Base-by-base conservation (phyloP, 1,140 invertebrate genomes). In the Trichonephila inaurata region DNA sequence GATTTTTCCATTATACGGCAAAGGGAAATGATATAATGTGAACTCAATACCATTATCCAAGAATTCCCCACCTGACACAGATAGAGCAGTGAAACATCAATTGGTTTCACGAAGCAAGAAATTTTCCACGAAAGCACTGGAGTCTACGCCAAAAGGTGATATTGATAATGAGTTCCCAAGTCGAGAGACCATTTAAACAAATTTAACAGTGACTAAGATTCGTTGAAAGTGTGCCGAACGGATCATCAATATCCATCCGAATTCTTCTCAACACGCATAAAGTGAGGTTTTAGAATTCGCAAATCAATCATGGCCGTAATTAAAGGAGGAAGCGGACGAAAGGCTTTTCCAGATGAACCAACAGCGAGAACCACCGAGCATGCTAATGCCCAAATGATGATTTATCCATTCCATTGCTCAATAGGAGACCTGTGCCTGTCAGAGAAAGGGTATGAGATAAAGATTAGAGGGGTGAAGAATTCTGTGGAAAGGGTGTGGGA, bases 301-400 rank as follows among this genome's bases (percentile, higher is more conserved):
- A 33, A 91, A 91, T 91, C 89, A 83, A 91, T 91, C 89, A 91
- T 83, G 40, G 51, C 7, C 58, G 72, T 82, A 91, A 91, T 91
- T 91, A 91, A 82, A 81, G 58, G 60, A 16, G 82, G 58, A 60
- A 85, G 83, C 83, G 51, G 14, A 77, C 72, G 72, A 40, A 77
- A 40, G 72, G 72, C 72, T 40, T 77, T 77, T 77, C 72, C 72
- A 77, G 72, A 77, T 77, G 72, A 77, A 77, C 33, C 60, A 69
- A 24, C 66, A 69, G 24, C 66, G 66, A 69, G 72, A 77, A 77
- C 33, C 60, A 64, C 21, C 85, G 28, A 24, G 62, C 69, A 77
- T 89, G 64, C 64, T 72, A 77, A 89, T 89, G 88, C 62, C 24
- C 44, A 24, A 89, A 72, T 69, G 88, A 77, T 89, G 64, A 89